Evolutionary conservation across 2,113 vertebrate species (phyloP).

Genomic region (Panthera tigris): DNA sequence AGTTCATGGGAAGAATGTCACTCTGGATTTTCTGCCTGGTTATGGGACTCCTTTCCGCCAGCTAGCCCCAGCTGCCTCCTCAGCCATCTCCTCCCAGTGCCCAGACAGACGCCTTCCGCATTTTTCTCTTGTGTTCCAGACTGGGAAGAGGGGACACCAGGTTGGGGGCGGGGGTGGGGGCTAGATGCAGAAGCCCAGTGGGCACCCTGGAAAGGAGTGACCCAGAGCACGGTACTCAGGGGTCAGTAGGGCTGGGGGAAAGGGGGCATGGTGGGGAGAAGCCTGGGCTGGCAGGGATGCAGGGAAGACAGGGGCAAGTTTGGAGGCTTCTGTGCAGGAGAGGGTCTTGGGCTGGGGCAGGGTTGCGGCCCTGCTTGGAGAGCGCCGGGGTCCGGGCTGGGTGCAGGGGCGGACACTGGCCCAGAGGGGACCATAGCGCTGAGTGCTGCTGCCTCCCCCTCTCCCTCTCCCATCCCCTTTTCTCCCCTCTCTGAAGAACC

Average conservation of each 20-base stretch:
- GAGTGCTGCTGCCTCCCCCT: background rate
- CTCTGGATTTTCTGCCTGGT: conserved; percentile 56
- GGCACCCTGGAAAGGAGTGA: background rate
- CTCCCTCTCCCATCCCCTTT: background rate
- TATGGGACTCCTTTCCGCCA: background rate
- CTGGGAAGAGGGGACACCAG: background rate
- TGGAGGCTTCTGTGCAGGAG: background rate
- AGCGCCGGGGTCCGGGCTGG: background rate
- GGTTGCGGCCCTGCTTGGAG: background rate
- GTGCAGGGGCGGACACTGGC: background rate
- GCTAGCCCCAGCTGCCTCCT: conserved; percentile 23
- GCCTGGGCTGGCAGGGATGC: background rate
- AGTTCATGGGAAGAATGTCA: conserved; percentile 60
- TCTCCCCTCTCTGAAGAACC: background rate
- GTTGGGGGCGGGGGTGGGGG: background rate
- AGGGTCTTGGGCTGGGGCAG: background rate
- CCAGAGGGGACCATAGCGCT: background rate
- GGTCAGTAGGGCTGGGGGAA: background rate
- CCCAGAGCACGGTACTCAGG: background rate
- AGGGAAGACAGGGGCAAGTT: background rate
- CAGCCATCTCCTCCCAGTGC: background rate
- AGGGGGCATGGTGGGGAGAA: background rate
- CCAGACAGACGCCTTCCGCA: background rate
- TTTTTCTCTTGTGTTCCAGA: conserved; percentile 33
- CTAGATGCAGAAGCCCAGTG: background rate